Evolutionary conservation across 2,797 vertebrate genomes (phyloP).

Genomic region (Thunnus albacares): DNA sequence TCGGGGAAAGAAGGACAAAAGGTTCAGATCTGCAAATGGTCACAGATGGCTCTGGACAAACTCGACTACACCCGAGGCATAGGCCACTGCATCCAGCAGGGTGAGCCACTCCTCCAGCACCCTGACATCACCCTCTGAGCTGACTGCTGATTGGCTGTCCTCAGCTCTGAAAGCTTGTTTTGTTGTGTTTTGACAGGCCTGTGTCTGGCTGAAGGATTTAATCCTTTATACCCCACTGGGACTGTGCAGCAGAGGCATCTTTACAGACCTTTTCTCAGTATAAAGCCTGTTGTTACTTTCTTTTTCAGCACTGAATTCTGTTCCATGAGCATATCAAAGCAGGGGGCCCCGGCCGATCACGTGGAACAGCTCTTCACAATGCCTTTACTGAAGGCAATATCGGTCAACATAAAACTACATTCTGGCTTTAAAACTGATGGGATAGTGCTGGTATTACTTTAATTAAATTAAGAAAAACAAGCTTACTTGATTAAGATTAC

Average conservation of each 20-base stretch:
- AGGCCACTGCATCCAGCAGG: slow-evolving; percentile 32
- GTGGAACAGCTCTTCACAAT: slow-evolving; percentile 46
- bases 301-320: slow-evolving; percentile 60
- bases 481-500: neutral
- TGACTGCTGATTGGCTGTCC: slow-evolving; percentile 63
- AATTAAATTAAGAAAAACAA: neutral
- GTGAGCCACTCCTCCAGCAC: slow-evolving; percentile 45
- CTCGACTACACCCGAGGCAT: slow-evolving; percentile 28
- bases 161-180: slow-evolving; percentile 74
- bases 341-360: slow-evolving; percentile 39
- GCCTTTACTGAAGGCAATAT: neutral
- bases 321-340: slow-evolving; percentile 52
- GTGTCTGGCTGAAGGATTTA: slow-evolving; percentile 77
- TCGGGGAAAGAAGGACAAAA: neutral
- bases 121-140: slow-evolving; percentile 69
- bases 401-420: neutral
- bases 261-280: slow-evolving; percentile 68
- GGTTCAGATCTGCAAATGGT: slow-evolving; percentile 1
- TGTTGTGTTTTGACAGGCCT: slow-evolving; percentile 71
- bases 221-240: slow-evolving; percentile 73
- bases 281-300: slow-evolving; percentile 71
- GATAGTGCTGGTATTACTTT: neutral
- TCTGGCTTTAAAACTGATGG: neutral
- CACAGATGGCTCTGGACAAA: slow-evolving; percentile 21
- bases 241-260: slow-evolving; percentile 68